Base-by-base conservation (phyloP, 2,113 vertebrate genomes). In the Pholis gunnellus region DNA sequence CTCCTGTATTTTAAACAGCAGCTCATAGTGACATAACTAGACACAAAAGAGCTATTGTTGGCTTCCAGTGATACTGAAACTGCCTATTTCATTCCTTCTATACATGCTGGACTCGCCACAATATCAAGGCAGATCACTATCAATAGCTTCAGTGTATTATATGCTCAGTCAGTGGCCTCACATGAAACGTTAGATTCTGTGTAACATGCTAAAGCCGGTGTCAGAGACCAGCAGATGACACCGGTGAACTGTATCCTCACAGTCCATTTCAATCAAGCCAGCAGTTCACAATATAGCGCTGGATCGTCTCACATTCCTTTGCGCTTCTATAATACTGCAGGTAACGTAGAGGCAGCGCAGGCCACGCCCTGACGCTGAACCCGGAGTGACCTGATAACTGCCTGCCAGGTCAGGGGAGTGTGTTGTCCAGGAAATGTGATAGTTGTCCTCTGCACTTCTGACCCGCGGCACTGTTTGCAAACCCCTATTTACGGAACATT, bases 41-140 rank as follows among this genome's bases (percentile, higher is more conserved):
- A 87, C 81, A 93, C 87, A 90, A 92, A 87, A 83, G 67, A 65
- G 69, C 87, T 81, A 77, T 92, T 92, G 88, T 92, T 81, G 69
- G 42, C 83, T 67, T 27, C 69, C 61, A 79, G 46, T 87, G 87
- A 88, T 78, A 84, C 87, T 87, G 81, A 93, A 94, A 89, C 59
- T 86, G 71, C 44, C 86, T 85, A 87, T 90, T 85, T 89, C 75
- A 71, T 84, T 81, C 70, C 61, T 22, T 76, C 83, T 84, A 84
- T 87, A 87, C 40, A 81, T 75, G 65, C 61, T 71, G 42, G 52
- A 61, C 72, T 79, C 71, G 48, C 86, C 65, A 52, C 3, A 72
- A 90, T 84, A 81, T 83, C 25, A 44, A 81, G 72, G 78, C 44
- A 74, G 83, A 88, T 88, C 73, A 84, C 79, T 78, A 75, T 29